phyloP scores from a whole-genome alignment of 2,888 invertebrate genomes.

The Chloromyia formosa region DNA sequence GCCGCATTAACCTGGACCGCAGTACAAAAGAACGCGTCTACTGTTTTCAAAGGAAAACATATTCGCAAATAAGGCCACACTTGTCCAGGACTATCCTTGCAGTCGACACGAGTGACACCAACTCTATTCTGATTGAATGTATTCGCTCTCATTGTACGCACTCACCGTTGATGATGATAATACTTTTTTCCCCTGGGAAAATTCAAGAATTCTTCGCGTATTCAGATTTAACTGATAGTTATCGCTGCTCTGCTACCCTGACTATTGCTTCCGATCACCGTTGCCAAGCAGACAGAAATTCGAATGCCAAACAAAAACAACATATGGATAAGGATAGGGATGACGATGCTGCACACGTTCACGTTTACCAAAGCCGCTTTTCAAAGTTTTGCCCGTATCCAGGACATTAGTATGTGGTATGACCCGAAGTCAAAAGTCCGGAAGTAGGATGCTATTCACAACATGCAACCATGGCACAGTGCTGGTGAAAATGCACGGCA shows the following conservation, averaged over 20 bases:
- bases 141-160: neutral
- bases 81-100: too few species aligned
- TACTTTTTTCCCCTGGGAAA: neutral
- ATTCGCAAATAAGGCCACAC: too few species aligned
- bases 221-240: neutral
- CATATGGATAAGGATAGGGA: neutral
- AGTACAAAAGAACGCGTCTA: too few species aligned
- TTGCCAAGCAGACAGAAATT: neutral
- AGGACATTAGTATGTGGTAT: neutral
- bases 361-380: too few species aligned
- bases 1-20: too few species aligned
- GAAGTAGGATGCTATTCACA: constrained; percentile 1
- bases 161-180: neutral
- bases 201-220: neutral
- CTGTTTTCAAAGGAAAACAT: too few species aligned
- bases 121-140: too few species aligned
- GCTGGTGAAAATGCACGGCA: constrained; percentile 29
- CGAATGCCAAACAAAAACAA: neutral
- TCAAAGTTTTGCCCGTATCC: neutral
- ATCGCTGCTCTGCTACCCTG: neutral
- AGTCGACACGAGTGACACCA: too few species aligned
- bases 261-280: neutral
- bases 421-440: neutral
- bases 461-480: neutral
- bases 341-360: too few species aligned